These are phyloP conservation scores for Oscheius sp. DNA, from an alignment of 2,888 invertebrate species.

Conservation along the genomic window DNA sequence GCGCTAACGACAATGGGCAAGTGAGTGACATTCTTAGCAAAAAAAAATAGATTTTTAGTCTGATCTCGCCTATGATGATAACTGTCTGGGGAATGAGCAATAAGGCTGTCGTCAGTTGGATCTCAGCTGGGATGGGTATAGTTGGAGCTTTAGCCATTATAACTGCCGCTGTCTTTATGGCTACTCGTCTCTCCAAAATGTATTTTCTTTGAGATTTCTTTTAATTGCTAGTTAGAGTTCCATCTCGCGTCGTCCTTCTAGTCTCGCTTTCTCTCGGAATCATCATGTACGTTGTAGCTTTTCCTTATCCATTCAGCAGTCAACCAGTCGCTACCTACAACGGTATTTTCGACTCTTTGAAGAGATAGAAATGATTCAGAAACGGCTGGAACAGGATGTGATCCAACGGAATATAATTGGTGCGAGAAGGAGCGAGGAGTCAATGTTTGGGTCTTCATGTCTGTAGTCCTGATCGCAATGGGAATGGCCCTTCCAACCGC, in stretches of 20 bases:
- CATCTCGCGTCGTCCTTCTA: background rate
- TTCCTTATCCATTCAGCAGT: background rate
- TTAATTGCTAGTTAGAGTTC: background rate
- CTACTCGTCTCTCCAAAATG: slow-evolving; percentile 1
- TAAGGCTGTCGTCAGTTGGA: background rate
- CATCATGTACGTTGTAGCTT: background rate
- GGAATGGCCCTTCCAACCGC: background rate
- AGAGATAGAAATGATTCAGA: background rate
- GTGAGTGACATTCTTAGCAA: too few species aligned
- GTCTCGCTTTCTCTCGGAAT: background rate
- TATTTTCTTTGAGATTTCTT: background rate
- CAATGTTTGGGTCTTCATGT: background rate
- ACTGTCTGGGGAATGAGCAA: slow-evolving; percentile 6
- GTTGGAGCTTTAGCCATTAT: slow-evolving; percentile 7
- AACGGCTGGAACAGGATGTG: slow-evolving; percentile 11
- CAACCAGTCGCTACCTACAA: background rate
- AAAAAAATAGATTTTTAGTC: background rate
- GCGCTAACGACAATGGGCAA: background rate
- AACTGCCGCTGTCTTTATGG: background rate
- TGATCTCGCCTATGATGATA: slow-evolving; percentile 11
- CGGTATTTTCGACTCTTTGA: background rate
- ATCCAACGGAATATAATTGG: background rate
- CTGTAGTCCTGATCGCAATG: background rate
- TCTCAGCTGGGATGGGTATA: background rate
- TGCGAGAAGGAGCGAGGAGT: background rate